Evolutionary conservation across 2,888 invertebrate species (phyloP).

Genomic region (Scaptodrosophila latifasciaeformis): DNA sequence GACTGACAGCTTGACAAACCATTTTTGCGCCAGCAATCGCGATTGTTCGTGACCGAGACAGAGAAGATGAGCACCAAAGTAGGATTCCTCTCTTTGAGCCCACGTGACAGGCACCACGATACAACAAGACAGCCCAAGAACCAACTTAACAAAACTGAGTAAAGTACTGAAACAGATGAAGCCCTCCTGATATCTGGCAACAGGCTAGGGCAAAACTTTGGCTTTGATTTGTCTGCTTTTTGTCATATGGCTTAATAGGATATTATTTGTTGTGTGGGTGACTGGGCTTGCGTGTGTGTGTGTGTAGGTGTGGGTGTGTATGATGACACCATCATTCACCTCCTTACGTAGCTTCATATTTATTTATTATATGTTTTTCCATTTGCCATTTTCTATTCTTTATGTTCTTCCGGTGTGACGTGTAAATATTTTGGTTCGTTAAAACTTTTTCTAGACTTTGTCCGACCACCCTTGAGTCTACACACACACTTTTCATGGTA

Average conservation of each 20-base stretch:
- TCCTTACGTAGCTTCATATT: too few relatives aligned
- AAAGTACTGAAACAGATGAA: too few relatives aligned
- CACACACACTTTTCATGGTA: too few relatives aligned
- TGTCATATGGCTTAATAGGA: constrained; percentile 1
- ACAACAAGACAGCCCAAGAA: too few relatives aligned
- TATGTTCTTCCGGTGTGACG: not conserved
- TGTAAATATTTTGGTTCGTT: constrained; percentile 3
- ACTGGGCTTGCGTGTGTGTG: too few relatives aligned
- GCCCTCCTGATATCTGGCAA: too few relatives aligned
- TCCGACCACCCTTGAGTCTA: not conserved
- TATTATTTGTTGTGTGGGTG: too few relatives aligned
- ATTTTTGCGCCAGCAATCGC: constrained; percentile 38
- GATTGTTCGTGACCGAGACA: constrained; percentile 10
- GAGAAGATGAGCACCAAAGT: constrained; percentile 1
- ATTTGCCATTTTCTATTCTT: not conserved
- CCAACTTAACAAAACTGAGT: too few relatives aligned
- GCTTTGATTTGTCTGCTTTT: not conserved
- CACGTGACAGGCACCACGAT: not conserved
- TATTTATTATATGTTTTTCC: not conserved
- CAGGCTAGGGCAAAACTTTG: not conserved
- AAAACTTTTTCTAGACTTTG: constrained; percentile 1
- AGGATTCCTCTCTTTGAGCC: too few relatives aligned
- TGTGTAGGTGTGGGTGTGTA: too few relatives aligned
- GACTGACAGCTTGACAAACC: constrained; percentile 39
- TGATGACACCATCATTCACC: too few relatives aligned